phyloP scores from a whole-genome alignment of 2,888 invertebrate species.

The Galerucella calmariensis region DNA sequence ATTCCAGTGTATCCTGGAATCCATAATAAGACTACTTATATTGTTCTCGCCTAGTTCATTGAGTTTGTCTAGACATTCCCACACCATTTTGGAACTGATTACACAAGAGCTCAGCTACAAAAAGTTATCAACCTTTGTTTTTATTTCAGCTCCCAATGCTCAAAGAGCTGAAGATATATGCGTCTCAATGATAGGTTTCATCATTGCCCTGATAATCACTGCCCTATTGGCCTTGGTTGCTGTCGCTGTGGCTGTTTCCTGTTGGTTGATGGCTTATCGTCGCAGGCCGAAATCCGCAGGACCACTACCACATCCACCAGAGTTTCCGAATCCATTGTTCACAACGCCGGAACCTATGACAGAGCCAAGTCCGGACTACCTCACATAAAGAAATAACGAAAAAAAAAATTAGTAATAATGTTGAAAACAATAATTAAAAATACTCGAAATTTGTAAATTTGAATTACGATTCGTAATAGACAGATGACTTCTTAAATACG shows the following conservation, averaged over 20 bases:
- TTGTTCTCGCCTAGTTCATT: no score
- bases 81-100: no score
- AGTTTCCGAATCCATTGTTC: slow-evolving; percentile 94
- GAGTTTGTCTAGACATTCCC: no score
- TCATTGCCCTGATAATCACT: slow-evolving; percentile 91
- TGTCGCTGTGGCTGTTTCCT: slow-evolving; percentile 93
- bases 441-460: slow-evolving; percentile 46
- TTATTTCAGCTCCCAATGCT: slow-evolving; percentile 67
- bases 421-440: slow-evolving; percentile 38
- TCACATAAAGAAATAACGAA: slow-evolving; percentile 65
- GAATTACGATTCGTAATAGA: slow-evolving; percentile 39
- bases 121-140: neutral
- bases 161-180: slow-evolving; percentile 85
- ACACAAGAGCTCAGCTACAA: no score
- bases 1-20: no score
- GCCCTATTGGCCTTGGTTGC: slow-evolving; percentile 91
- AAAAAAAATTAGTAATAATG: slow-evolving; percentile 49
- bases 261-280: slow-evolving; percentile 95
- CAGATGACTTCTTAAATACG: slow-evolving; percentile 50
- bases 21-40: no score
- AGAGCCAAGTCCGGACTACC: slow-evolving; percentile 86
- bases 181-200: slow-evolving; percentile 92
- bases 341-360: slow-evolving; percentile 83
- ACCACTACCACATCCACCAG: slow-evolving; percentile 93
- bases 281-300: slow-evolving; percentile 88